Evolutionary conservation across 2,888 invertebrate genomes (phyloP).

Genomic region (Diachrysia chrysitis): DNA sequence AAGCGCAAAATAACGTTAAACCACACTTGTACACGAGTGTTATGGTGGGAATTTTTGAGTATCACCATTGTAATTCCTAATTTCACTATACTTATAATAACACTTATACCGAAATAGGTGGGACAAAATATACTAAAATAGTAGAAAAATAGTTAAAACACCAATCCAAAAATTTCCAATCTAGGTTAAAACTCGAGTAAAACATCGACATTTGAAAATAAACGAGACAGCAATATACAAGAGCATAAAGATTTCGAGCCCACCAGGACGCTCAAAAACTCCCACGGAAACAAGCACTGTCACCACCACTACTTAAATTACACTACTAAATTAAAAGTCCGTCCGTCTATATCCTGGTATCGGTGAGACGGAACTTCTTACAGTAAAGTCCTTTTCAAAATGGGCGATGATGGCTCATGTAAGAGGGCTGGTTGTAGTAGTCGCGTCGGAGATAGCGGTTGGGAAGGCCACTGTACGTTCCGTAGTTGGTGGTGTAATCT

Average conservation of each 20-base stretch:
- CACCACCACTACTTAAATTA: slow-evolving; percentile 64
- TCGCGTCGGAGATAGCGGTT: slow-evolving; percentile 79
- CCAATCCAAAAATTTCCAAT: background rate
- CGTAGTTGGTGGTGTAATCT: slow-evolving; percentile 78
- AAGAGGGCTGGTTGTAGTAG: slow-evolving; percentile 79
- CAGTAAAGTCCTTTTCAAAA: slow-evolving; percentile 88
- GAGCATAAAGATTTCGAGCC: slow-evolving; percentile 21
- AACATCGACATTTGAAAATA: background rate
- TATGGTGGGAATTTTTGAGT: slow-evolving; percentile 49
- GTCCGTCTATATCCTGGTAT: slow-evolving; percentile 81
- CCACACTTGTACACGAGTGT: slow-evolving; percentile 45
- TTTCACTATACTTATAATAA: slow-evolving; percentile 26
- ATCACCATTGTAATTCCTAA: slow-evolving; percentile 10
- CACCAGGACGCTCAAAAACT: slow-evolving; percentile 48
- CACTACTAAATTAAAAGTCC: slow-evolving; percentile 75
- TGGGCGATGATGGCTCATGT: slow-evolving; percentile 84
- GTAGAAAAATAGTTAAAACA: background rate
- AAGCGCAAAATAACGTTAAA: slow-evolving; percentile 59
- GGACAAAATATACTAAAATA: slow-evolving; percentile 11
- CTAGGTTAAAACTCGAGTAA: background rate
- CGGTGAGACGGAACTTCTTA: slow-evolving; percentile 86
- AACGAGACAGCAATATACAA: slow-evolving; percentile 44
- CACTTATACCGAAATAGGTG: slow-evolving; percentile 29
- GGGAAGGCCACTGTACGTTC: slow-evolving; percentile 69
- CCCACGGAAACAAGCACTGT: slow-evolving; percentile 65